Percentiles rank a stretch among this genome's conserved stretches.
phyloP scores from a whole-genome alignment of 92 coral and sea anemone species.

The Epizoanthus illoricatus region DNA sequence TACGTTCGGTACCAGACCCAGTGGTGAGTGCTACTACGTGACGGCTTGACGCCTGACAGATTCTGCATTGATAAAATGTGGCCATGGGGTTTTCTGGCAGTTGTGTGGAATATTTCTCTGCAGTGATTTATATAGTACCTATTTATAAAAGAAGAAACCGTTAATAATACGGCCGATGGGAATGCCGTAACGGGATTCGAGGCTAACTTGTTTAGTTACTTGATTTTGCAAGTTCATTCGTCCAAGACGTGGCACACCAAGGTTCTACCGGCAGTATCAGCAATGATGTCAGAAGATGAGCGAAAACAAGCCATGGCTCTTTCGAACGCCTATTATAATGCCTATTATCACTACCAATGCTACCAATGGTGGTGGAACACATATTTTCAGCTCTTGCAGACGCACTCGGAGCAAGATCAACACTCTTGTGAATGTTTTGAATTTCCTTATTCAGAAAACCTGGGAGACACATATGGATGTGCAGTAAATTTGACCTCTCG shows the following conservation, averaged over 20 bases:
- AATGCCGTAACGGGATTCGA: not conserved
- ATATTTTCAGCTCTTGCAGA: slow-evolving; percentile 26
- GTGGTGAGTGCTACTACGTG: not conserved
- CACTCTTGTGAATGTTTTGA: slow-evolving; percentile 30
- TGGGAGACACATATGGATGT: not conserved
- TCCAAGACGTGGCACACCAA: not conserved
- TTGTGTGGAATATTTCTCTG: not conserved
- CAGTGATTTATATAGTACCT: not conserved
- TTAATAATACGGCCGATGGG: not conserved
- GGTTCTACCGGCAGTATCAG: too few relatives aligned
- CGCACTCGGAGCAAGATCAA: not conserved
- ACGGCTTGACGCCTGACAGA: not conserved
- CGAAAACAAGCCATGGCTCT: not conserved
- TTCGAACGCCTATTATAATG: slow-evolving; percentile 37
- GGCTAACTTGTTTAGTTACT: not conserved
- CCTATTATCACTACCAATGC: slow-evolving; percentile 53
- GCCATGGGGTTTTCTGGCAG: not conserved
- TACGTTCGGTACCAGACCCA: slow-evolving; percentile 2
- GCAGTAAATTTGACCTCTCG: not conserved
- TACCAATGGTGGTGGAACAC: slow-evolving; percentile 68
- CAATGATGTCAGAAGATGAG: not conserved
- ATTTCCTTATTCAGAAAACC: not conserved
- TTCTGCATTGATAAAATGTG: not conserved
- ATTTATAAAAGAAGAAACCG: not conserved
- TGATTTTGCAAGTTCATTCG: not conserved